Evolutionary conservation across 1,140 invertebrate genomes (phyloP).

Genomic region (Monomorium pharaonis): DNA sequence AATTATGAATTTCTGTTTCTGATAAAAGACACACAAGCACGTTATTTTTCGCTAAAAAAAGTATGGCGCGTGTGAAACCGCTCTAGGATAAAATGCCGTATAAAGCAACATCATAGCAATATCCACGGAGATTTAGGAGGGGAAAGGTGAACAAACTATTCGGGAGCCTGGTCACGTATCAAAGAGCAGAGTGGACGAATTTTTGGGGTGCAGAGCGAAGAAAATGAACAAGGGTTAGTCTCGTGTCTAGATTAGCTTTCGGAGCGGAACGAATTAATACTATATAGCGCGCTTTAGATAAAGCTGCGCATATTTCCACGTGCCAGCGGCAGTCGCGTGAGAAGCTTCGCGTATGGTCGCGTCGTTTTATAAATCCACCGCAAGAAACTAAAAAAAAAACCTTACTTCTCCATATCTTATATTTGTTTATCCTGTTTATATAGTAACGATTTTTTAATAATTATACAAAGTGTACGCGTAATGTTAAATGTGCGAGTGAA

Average conservation of each 20-base stretch:
- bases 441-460: not conserved
- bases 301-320: slow-evolving; percentile 47
- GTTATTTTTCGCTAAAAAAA: slow-evolving; percentile 50
- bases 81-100: slow-evolving; percentile 52
- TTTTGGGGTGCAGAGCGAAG: slow-evolving; percentile 63
- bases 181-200: slow-evolving; percentile 64
- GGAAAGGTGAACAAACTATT: slow-evolving; percentile 62
- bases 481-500: not conserved
- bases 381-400: slow-evolving; percentile 2
- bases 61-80: slow-evolving; percentile 60
- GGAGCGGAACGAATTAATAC: slow-evolving; percentile 72
- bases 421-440: not conserved
- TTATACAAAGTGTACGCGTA: not conserved
- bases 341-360: not conserved
- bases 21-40: slow-evolving; percentile 27
- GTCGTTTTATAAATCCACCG: slow-evolving; percentile 41
- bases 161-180: slow-evolving; percentile 67
- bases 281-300: slow-evolving; percentile 52
- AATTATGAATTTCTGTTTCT: not conserved
- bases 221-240: slow-evolving; percentile 74
- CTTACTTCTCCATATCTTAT: not conserved
- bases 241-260: slow-evolving; percentile 72
- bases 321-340: slow-evolving; percentile 42
- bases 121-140: slow-evolving; percentile 51
- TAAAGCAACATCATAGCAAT: slow-evolving; percentile 49